phyloP scores from a whole-genome alignment of 2,113 vertebrate genomes.

The Psittacula cyanocephala region DNA sequence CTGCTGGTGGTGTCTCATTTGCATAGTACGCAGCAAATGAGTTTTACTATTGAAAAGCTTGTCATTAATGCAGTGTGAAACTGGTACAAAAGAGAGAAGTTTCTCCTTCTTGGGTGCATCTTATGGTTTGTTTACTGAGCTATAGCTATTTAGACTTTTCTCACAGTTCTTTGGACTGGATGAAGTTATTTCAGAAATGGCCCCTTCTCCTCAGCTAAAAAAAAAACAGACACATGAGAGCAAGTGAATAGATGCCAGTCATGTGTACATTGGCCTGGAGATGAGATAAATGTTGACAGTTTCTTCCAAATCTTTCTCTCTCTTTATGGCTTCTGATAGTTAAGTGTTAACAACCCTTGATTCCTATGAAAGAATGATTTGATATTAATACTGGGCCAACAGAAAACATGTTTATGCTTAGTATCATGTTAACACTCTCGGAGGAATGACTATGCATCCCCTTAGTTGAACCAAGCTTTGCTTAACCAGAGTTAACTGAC shows the following conservation, averaged over 20 bases:
- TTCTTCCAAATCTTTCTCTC: neutral
- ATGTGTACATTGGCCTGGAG: neutral
- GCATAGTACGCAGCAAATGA: neutral
- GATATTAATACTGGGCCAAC: neutral
- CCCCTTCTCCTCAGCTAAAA: neutral
- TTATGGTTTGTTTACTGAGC: neutral
- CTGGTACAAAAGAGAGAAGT: neutral
- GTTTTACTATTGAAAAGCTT: slow-evolving; percentile 12
- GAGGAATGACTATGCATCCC: neutral
- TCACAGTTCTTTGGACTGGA: neutral
- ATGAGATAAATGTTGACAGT: neutral
- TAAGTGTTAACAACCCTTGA: neutral
- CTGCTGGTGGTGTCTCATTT: slow-evolving; percentile 14
- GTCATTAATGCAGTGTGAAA: neutral
- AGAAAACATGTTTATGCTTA: neutral
- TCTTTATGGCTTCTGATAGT: neutral
- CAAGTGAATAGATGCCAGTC: neutral
- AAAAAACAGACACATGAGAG: neutral
- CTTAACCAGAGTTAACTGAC: neutral
- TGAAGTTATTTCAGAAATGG: neutral
- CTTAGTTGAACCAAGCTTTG: neutral
- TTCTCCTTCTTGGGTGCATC: neutral
- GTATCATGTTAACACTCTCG: neutral
- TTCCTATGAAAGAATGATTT: neutral
- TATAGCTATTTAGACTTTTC: neutral